Evolutionary conservation across 2,888 invertebrate genomes (phyloP), one percentile per base, ranked within the genome.

Genomic region (Lasioglossum vierecki): DNA sequence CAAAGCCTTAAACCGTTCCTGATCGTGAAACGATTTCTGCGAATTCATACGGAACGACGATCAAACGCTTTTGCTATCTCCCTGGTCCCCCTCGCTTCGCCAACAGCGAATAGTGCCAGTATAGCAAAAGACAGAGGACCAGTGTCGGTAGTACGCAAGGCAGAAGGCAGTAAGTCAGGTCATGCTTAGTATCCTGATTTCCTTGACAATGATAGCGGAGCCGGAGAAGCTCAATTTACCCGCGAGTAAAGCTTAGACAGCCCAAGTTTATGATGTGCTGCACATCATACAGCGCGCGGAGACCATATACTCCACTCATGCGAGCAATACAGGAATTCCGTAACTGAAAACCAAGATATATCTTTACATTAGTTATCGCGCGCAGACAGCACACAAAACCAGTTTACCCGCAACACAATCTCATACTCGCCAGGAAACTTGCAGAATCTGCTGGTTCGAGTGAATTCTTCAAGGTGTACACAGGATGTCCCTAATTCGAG

Each of bases 301-400:
- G 60, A 63, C 60, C 26, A 6, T 30, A 30, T 18, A 63, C 30
- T 18, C 30, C 30, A 1, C 63, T 63, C 63, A 15, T 63, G 63
- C 63, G 30, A 30, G 63, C 63, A 30, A 30, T 63, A 30, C 63
- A 63, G 63, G 63, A 63, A 63, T 63, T 63, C 63, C 63, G 30
- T 63, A 74, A 74, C 11, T 57, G 63, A 63, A 63, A 63, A 63
- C 18, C 63, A 30, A 63, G 63, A 63, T 63, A 63, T 63, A 63
- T 63, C 63, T 26, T 63, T 63, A 15, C 30, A 63, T 63, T 63
- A 26, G 63, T 63, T 63, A 63, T 63, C 63, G 63, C 63, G 13
- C 13, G 60, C 60, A 26, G 60, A n/a, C 60, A n/a, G 60, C 60
- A 6, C 60, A 2, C 26, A 63, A 63, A 63, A 30, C 15, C 63